Evolutionary conservation across 1,140 invertebrate species (phyloP).

Genomic region (Dreissena rostriformis): DNA sequence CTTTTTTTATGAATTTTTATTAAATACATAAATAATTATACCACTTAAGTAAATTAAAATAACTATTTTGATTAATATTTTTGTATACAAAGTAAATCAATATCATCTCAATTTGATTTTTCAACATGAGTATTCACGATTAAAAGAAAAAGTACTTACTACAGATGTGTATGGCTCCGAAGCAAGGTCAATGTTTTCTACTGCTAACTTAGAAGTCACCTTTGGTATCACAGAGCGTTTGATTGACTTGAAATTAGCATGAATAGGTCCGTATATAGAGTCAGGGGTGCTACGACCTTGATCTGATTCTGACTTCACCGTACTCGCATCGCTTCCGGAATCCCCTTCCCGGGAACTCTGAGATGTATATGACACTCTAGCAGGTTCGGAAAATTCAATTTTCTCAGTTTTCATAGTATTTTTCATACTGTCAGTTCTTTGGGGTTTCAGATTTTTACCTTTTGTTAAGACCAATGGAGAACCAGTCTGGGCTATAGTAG

Average conservation of each 20-base stretch:
- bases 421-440: not conserved
- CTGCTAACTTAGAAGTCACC: conserved; percentile 76
- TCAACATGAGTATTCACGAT: too few species aligned
- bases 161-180: conserved; percentile 78
- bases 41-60: too few species aligned
- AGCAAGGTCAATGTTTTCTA: conserved; percentile 80
- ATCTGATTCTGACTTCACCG: conserved; percentile 50
- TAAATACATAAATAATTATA: too few species aligned
- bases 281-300: conserved; percentile 36
- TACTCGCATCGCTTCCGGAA: conserved; percentile 52
- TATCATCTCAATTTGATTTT: too few species aligned
- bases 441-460: not conserved
- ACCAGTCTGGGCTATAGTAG: conserved; percentile 19
- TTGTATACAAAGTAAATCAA: too few species aligned
- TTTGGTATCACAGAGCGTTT: conserved; percentile 73
- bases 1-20: too few species aligned
- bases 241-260: conserved; percentile 54
- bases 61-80: too few species aligned
- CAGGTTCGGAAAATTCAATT: not conserved
- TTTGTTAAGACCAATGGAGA: not conserved
- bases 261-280: conserved; percentile 48
- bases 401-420: not conserved
- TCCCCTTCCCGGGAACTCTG: conserved; percentile 51
- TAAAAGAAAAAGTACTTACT: conserved; percentile 61
- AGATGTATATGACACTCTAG: conserved; percentile 26